phyloP scores from a whole-genome alignment of 2,113 vertebrate species.

The Crotalus viridis region DNA sequence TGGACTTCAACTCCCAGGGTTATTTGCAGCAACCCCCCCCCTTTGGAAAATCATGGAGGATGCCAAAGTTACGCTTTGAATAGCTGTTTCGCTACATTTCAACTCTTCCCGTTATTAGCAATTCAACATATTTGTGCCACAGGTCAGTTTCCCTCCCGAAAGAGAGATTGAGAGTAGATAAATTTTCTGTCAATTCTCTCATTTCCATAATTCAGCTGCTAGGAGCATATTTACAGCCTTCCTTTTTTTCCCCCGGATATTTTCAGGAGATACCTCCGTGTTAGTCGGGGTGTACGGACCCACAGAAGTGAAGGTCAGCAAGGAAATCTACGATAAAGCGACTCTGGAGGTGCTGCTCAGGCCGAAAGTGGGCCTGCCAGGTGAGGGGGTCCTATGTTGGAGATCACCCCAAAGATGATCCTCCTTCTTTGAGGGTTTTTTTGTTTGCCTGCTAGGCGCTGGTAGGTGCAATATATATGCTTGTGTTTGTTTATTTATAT shows the following conservation, averaged over 20 bases:
- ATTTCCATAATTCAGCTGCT: not conserved
- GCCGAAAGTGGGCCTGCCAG: conserved; percentile 86
- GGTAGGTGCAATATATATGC: not conserved
- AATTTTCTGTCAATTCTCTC: not conserved
- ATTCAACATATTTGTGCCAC: too few relatives aligned
- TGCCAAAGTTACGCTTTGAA: not conserved
- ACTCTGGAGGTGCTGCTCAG: conserved; percentile 88
- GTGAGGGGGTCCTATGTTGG: conserved; percentile 54
- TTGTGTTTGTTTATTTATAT: not conserved
- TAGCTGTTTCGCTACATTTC: too few relatives aligned
- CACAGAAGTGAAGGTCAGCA: conserved; percentile 86
- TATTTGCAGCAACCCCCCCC: too few relatives aligned
- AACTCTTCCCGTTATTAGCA: too few relatives aligned
- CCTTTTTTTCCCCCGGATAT: not conserved
- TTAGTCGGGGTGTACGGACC: conserved; percentile 88
- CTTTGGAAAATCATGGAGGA: too few relatives aligned
- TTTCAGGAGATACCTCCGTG: conserved; percentile 84
- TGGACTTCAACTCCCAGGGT: too few relatives aligned
- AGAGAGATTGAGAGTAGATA: too few relatives aligned
- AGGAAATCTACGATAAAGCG: conserved; percentile 87
- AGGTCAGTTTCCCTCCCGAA: too few relatives aligned
- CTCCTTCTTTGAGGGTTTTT: too few relatives aligned
- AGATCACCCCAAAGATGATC: not conserved
- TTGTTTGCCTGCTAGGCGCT: not conserved
- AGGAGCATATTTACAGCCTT: fast-evolving